Evolutionary conservation across 2,797 vertebrate species (phyloP), one percentile per base, ranked within the genome.

Genomic region (Microctenopoma steveboyesi): DNA sequence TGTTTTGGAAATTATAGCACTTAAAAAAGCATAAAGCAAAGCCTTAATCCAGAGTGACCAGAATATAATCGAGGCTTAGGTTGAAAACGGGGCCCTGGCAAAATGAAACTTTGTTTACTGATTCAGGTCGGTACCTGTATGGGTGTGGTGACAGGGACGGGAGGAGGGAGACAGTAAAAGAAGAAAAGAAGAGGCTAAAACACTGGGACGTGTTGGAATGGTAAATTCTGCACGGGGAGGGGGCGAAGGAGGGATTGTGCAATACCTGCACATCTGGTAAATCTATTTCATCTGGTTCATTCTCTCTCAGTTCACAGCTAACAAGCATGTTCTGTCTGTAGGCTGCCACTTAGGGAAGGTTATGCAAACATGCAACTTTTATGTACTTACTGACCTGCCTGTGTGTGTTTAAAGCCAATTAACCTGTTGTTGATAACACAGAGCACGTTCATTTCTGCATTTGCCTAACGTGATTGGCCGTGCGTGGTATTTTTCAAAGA

Each of bases 181-280:
- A 9, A 22, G 28, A 18, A 51, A 52, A 51, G 40, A 45, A 67
- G 69, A 75, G 37, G 40, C 15, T 27, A 72, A 84, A 89, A 81
- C 83, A 78, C 25, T 8, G 57, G 64, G 76, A 83, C 73, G 72
- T 60, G 81, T 55, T 47, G 88, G 91, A 92, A 91, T 89, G 86
- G 61, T 81, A 79, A 76, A 87, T 91, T 74, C 62, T 66, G 54
- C 54, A 13, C 45, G 54, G 35, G 73, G 42, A 13, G 49, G 72
- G 64, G 72, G 33, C 25, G 42, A 69, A 49, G 27, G 57, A 43
- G 71, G 46, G 78, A 85, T 94, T 94, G 93, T 87, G 92, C 91
- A 94, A 95, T 89, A 91, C 83, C 88, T 91, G 88, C 86, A 93
- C 89, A 93, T 92, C 92, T 93, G 93, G 84, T 87, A 89, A 87